Percentiles rank a stretch among this genome's conserved stretches.
Evolutionary conservation across 2,797 vertebrate species (phyloP).

Genomic region (Crocidura indochinensis): DNA sequence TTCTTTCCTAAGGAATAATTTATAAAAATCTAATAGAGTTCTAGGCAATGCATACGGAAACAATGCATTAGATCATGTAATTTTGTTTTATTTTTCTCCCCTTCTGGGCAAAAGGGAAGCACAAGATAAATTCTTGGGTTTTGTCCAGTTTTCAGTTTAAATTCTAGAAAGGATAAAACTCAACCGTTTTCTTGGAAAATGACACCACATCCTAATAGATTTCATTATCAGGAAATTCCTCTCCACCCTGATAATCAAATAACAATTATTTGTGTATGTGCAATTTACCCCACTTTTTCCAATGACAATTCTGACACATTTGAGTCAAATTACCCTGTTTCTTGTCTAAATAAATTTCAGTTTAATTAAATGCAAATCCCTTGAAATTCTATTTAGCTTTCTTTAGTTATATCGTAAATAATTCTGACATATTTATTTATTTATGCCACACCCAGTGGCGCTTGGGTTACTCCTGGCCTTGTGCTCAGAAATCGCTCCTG

Average conservation of each 20-base stretch:
- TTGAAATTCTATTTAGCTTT: slow-evolving; percentile 43
- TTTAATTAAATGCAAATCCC: slow-evolving; percentile 44
- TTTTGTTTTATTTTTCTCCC: neutral
- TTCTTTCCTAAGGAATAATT: slow-evolving; percentile 44
- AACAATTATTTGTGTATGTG: slow-evolving; percentile 28
- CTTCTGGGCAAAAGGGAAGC: slow-evolving; percentile 36
- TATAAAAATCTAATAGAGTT: slow-evolving; percentile 61
- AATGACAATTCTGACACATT: slow-evolving; percentile 23
- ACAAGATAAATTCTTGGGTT: slow-evolving; percentile 64
- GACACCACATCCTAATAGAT: slow-evolving; percentile 62
- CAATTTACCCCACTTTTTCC: slow-evolving; percentile 44
- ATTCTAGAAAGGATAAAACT: slow-evolving; percentile 64
- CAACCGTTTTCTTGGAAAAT: slow-evolving; percentile 72
- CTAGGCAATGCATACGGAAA: slow-evolving; percentile 49
- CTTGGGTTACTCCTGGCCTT: no score
- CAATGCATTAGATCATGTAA: slow-evolving; percentile 22
- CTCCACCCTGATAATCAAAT: slow-evolving; percentile 37
- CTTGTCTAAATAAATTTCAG: slow-evolving; percentile 42
- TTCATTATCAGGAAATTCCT: slow-evolving; percentile 72
- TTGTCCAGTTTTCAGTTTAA: slow-evolving; percentile 72
- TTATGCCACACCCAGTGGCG: no score
- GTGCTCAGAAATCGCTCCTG: no score
- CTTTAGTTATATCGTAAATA: neutral
- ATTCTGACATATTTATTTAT: slow-evolving; percentile 7
- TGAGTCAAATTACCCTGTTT: slow-evolving; percentile 50